Conservation (phyloP, 2,888 invertebrate genomes). For the Saturnia pavonia region DNA sequence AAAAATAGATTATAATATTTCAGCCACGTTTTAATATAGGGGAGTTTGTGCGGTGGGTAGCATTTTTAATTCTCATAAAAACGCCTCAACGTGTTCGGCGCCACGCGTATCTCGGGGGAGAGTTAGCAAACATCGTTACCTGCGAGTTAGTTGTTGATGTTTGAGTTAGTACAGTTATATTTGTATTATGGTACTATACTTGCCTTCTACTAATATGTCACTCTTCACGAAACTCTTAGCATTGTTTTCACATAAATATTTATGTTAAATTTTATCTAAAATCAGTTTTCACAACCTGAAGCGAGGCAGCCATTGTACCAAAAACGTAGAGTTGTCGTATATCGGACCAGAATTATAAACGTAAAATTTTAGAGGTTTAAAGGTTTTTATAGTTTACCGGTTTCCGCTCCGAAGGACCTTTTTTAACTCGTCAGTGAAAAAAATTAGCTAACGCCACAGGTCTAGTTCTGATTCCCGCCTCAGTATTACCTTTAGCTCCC, state of each 20-base stretch:
- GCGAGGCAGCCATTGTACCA: too few species aligned
- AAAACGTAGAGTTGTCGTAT: too few species aligned
- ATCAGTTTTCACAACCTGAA: too few species aligned
- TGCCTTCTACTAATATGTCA: background rate
- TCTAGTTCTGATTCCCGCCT: too few species aligned
- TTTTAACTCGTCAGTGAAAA: too few species aligned
- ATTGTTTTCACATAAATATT: background rate
- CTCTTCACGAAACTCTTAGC: background rate
- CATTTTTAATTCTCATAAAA: constrained; percentile 75
- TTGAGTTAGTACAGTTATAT: constrained; percentile 34
- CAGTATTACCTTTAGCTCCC: too few species aligned
- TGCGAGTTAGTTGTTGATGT: constrained; percentile 39
- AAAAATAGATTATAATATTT: constrained; percentile 20
- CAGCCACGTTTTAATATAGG: constrained; percentile 33
- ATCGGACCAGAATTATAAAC: too few species aligned
- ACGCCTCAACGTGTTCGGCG: constrained; percentile 34
- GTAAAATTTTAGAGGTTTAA: too few species aligned
- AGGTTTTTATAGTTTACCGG: too few species aligned
- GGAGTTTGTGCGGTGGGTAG: constrained; percentile 38
- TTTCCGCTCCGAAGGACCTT: too few species aligned
- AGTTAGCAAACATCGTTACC: constrained; percentile 69
- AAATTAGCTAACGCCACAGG: too few species aligned
- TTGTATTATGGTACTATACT: background rate
- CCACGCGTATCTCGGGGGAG: constrained; percentile 69
- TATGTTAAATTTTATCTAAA: too few species aligned